Percentiles rank a stretch among this genome's conserved stretches.
Conservation (phyloP, 2,113 vertebrate genomes). For the Cinclus cinclus region DNA sequence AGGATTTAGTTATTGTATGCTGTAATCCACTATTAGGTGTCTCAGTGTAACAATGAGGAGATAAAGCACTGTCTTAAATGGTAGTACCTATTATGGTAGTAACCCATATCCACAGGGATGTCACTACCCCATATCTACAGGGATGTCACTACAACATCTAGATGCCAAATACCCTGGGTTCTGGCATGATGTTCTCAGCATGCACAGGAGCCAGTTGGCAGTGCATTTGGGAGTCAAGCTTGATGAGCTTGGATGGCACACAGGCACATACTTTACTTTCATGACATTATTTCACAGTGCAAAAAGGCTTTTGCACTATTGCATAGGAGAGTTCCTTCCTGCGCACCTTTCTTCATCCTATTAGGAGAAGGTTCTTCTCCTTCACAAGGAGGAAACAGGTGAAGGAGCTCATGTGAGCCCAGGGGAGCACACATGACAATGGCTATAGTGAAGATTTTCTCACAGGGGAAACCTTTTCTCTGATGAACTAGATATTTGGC, state of each 20-base stretch:
- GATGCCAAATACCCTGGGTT: slow-evolving; percentile 40
- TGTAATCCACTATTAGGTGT: not conserved
- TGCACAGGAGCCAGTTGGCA: slow-evolving; percentile 29
- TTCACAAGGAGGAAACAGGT: not conserved
- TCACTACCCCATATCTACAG: slow-evolving; percentile 11
- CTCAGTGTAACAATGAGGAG: not conserved
- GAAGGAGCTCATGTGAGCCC: not conserved
- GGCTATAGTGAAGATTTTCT: not conserved
- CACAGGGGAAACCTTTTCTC: not conserved
- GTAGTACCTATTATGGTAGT: not conserved
- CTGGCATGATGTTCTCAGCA: not conserved
- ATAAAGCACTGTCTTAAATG: not conserved
- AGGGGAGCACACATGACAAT: not conserved
- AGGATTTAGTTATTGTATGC: not conserved
- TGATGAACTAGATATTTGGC: not conserved
- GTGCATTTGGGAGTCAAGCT: not conserved
- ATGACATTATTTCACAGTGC: not conserved
- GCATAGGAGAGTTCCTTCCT: not conserved
- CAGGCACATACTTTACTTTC: not conserved
- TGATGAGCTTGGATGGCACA: not conserved
- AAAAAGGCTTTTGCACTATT: not conserved
- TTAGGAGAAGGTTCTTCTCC: not conserved
- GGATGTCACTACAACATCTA: slow-evolving; percentile 16
- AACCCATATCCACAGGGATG: slow-evolving; percentile 16
- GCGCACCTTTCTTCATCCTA: not conserved